Conservation (phyloP, 2,797 vertebrate species). For the Corythornis leucogaster region DNA sequence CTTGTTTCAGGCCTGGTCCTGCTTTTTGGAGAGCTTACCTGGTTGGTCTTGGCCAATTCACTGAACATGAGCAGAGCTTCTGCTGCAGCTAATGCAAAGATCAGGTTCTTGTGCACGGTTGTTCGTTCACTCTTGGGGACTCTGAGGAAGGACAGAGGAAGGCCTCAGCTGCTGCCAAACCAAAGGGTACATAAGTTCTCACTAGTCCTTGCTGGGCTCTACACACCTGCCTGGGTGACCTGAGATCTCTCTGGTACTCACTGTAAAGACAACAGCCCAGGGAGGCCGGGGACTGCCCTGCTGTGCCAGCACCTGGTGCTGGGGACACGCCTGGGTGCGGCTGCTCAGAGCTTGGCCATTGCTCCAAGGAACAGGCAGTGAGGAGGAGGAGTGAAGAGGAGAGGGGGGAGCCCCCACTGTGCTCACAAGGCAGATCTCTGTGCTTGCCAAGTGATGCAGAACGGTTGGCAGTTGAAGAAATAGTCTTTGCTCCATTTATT, state of each 20-base stretch:
- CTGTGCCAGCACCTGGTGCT: not conserved
- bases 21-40: constrained; percentile 73
- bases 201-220: not conserved
- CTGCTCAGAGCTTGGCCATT: not conserved
- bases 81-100: constrained; percentile 85
- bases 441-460: not conserved
- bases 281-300: not conserved
- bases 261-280: not conserved
- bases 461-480: not conserved
- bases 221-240: not conserved
- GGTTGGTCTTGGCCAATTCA: constrained; percentile 82
- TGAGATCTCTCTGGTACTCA: not conserved
- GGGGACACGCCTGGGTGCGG: accelerated
- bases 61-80: constrained; percentile 91
- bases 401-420: not conserved
- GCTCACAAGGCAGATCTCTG: not conserved
- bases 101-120: constrained; percentile 93
- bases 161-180: not conserved
- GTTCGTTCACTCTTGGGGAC: constrained; percentile 89
- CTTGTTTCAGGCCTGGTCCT: not conserved
- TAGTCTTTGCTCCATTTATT: not conserved
- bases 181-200: accelerated
- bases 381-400: not conserved
- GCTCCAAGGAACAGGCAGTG: not conserved
- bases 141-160: constrained; percentile 59